Conservation (phyloP, 2,797 vertebrate genomes). For the Capromys pilorides region DNA sequence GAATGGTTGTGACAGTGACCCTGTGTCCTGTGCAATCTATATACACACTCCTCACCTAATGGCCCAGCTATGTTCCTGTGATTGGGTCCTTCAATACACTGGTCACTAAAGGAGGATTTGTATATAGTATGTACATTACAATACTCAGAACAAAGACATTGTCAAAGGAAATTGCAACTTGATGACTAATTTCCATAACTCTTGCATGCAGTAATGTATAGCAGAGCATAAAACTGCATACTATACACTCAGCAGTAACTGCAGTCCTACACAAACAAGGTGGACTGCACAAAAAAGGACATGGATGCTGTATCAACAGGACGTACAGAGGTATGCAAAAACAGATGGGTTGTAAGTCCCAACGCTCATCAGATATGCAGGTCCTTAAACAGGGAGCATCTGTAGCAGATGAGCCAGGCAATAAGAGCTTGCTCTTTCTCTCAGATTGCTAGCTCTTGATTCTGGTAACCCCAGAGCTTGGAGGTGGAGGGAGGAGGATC, state of each 20-base stretch:
- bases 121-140: neutral
- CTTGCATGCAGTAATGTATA: neutral
- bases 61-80: neutral
- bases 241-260: neutral
- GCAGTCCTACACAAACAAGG: neutral
- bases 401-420: neutral
- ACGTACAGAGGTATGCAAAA: no score
- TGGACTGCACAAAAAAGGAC: neutral
- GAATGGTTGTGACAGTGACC: neutral
- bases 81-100: neutral
- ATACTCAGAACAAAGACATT: neutral
- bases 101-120: neutral
- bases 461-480: neutral
- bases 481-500: neutral
- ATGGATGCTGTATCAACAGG: no score
- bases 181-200: neutral
- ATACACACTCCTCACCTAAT: neutral
- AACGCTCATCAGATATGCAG: neutral
- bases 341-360: neutral
- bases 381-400: neutral
- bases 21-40: neutral
- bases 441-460: neutral
- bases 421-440: no score
- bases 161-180: neutral
- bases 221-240: neutral